Base-by-base conservation (phyloP, 2,797 vertebrate genomes). In the Forpus xanthops region DNA sequence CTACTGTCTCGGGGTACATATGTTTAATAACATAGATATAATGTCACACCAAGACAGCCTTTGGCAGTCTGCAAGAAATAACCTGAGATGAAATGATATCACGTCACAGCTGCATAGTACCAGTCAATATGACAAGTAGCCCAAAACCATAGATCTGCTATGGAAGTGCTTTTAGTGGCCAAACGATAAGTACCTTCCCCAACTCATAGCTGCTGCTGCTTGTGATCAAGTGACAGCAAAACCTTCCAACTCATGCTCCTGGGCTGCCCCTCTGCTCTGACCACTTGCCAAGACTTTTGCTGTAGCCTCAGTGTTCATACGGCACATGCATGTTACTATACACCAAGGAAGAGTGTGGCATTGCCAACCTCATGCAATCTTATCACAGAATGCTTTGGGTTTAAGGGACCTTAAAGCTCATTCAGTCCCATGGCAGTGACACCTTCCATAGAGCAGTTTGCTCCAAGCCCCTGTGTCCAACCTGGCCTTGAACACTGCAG, bases 251-350 rank as follows among this genome's bases (percentile, higher is more conserved):
- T 39, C 6, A 0, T 4, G 30, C 12, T 24, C 11, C 7, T 3
- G 62, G 44, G 12, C 25, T 62, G 35, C 9, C 15, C 44, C 37
- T 50, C 35, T 33, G 33, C 30, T 58, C 52, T 28, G 2, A 2
- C 52, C 64, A 3, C 41, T 52, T 25, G 41, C 41, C 60, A 31
- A 33, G 33, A 49, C 25, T 4, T 4, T 25, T 15, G 27, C 10
- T 5, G 3, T 2, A 65, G 67, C 35, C n/a, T 24, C 5, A 5
- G 71, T 3, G 3, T 9, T 35, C 15, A 2, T 0, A 20, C 31
- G 45, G 45, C 41, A n/a, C 42, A 20, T 5, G 41, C 61, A 21
- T 4, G 2, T 3, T 7, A 8, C 30, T 8, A 7, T 5, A 25
- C 28, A 12, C 11, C 74, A 28, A 24, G 35, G 21, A 58, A 18